Percentiles rank a stretch among this genome's conserved stretches.
phyloP scores from a whole-genome alignment of 2,888 invertebrate species.

The Lasioglossum figueresi region DNA sequence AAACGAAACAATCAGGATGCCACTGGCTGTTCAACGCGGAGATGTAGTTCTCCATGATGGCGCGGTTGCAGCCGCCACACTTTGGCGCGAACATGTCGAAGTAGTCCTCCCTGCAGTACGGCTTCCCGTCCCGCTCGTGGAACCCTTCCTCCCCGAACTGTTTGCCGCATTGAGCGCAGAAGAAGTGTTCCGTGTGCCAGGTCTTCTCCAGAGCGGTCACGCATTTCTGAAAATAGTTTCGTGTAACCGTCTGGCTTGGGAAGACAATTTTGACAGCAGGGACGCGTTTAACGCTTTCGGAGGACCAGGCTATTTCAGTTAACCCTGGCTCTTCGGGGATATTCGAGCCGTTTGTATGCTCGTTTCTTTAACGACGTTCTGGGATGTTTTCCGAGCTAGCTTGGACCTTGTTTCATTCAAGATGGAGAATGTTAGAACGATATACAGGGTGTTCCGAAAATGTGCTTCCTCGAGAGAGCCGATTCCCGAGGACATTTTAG shows the following conservation, averaged over 20 bases:
- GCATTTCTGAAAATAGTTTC: conserved; percentile 91
- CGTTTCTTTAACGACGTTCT: background rate
- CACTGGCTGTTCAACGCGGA: conserved; percentile 98
- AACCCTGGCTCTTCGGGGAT: background rate
- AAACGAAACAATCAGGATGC: conserved; percentile 99
- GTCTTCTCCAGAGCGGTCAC: conserved; percentile 98
- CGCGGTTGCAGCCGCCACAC: conserved; percentile 97
- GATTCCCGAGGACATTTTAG: background rate
- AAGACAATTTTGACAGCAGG: background rate
- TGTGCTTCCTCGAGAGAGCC: background rate
- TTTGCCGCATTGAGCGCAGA: conserved; percentile 98
- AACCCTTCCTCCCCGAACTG: conserved; percentile 99
- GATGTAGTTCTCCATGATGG: conserved; percentile 99
- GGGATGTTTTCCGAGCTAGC: background rate
- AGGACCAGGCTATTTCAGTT: background rate
- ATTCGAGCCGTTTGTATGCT: conserved; percentile 1
- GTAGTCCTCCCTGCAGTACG: conserved; percentile 98
- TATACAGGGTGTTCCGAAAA: background rate
- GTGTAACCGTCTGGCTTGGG: background rate
- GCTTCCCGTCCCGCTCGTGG: conserved; percentile 97
- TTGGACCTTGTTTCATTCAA: background rate
- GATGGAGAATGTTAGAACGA: background rate
- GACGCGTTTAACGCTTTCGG: background rate
- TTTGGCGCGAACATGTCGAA: conserved; percentile 99
- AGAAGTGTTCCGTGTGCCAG: conserved; percentile 99